Base-by-base conservation (phyloP, 2,888 invertebrate species). In the Dolomedes plantarius region DNA sequence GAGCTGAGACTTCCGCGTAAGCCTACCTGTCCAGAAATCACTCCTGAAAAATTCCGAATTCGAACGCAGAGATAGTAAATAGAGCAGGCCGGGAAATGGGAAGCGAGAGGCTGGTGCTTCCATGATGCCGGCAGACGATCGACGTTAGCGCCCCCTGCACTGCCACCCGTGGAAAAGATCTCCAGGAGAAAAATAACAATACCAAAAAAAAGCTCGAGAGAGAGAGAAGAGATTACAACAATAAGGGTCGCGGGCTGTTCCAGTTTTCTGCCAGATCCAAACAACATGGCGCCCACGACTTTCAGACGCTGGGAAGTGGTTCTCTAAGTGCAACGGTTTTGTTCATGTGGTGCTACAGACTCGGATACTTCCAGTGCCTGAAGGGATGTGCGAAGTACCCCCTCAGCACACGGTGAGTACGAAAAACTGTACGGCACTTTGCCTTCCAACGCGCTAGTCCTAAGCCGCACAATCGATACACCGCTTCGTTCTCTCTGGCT, bases 361-460 rank as follows among this genome's bases (percentile, higher is more conserved):
- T 32, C 19, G 75, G 81, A 81, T 75, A 75, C 41, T 39, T 23
- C 74, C 56, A 56, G 79, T 72, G 79, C 65, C 32, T 81, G 81
- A 81, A 81, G 81, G 67, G 74, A 81, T 81, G 81, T 56, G 36
- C 56, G 68, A 62, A 41, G 41, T 27, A 13, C 74, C 68, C 50
- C 71, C 74, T 73, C 81, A n/a, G 64, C 36, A 68, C 56, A 74
- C 74, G 81, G 81, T 81, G 75, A 81, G 81, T 81, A 81, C 56
- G 7, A 9, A 5, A 36, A 7, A 7, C n/a, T n/a, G n/a, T n/a
- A n/a, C n/a, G n/a, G n/a, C n/a, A n/a, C n/a, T n/a, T n/a, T n/a
- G n/a, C 36, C 36, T 36, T 36, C 36, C 9, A 7, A 36, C 36
- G 9, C 5, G 36, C 36, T 7, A n/a, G n/a, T n/a, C n/a, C n/a